Evolutionary conservation across 2,888 invertebrate species (phyloP), one percentile per base, ranked within the genome.

Genomic region (Scotopteryx bipunctaria): DNA sequence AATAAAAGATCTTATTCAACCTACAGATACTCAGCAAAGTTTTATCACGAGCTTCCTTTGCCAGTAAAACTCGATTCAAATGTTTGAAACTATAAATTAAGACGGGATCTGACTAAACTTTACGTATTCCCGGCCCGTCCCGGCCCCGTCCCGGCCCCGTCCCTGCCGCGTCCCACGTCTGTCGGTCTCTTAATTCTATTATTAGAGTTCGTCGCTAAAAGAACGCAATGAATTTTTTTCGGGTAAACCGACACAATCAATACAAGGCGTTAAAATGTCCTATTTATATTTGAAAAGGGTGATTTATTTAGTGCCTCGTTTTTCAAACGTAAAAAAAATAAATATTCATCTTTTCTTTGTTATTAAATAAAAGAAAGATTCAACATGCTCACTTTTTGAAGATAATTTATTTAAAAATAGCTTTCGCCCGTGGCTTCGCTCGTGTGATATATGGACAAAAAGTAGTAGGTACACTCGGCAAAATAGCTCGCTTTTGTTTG

Each of bases 21-120:
- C n/a, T n/a, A n/a, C n/a, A n/a, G 21, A 6, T 21, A 21, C 27
- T 27, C n/a, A n/a, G n/a, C 11, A 15, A 25, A 43, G 5, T 16
- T 33, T 6, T 23, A 33, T 33, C 16, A 33, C 33, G 9, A 45
- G 49, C 21, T 53, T 47, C 40, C 42, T 33, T 45, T 48, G 48
- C 23, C 38, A 32, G 45, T 36, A 41, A 38, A 55, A 59, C 33
- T 56, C 42, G 40, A 38, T 27, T 37, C 19, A 40, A 56, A 48
- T 49, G 56, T 56, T 51, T 48, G 45, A 42, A 56, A 57, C 53
- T 53, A 57, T 51, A 58, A 57, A 59, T 57, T 55, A 63, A 58
- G 56, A 60, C 38, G 35, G 27, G 49, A 14, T 42, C 17, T 33
- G 6, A n/a, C 17, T 36, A 19, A 59, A 60, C 56, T 60, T 60